A percentile compares a stretch with the other conserved stretches of the same genome.
Conservation (phyloP, 2,888 invertebrate species). For the Clunio marinus region DNA sequence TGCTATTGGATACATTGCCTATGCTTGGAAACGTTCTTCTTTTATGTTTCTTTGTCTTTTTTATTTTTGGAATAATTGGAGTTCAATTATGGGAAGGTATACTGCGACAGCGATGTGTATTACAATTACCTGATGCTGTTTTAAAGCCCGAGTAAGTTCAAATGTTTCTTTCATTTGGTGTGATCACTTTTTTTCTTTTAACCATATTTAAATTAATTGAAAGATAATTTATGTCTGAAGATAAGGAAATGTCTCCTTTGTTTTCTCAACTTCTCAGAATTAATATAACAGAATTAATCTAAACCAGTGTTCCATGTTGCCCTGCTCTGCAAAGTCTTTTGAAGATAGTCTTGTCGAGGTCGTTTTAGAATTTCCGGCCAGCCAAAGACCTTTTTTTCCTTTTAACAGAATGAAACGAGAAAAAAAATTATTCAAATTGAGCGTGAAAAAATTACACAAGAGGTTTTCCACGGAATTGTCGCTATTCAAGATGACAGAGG, state of each 20-base stretch:
- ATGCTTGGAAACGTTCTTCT: constrained; percentile 99
- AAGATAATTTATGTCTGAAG: not conserved
- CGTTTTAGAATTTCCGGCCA: not conserved
- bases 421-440: no score
- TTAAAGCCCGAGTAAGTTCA: constrained; percentile 71
- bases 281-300: constrained; percentile 1
- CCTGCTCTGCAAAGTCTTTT: no score
- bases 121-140: constrained; percentile 67
- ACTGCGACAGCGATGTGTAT: constrained; percentile 86
- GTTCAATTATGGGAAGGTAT: constrained; percentile 99
- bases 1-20: constrained; percentile 94
- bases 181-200: not conserved
- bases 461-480: no score
- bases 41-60: constrained; percentile 99
- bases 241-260: not conserved
- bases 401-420: not conserved
- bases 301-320: no score
- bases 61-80: constrained; percentile 99
- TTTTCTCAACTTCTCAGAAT: not conserved
- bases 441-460: no score
- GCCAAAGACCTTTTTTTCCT: not conserved
- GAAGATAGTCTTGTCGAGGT: no score
- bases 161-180: constrained; percentile 30
- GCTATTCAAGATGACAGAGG: no score
- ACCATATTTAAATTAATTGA: not conserved